Base-by-base conservation (phyloP, 2,113 vertebrate species). In the Chloropsis hardwickii region DNA sequence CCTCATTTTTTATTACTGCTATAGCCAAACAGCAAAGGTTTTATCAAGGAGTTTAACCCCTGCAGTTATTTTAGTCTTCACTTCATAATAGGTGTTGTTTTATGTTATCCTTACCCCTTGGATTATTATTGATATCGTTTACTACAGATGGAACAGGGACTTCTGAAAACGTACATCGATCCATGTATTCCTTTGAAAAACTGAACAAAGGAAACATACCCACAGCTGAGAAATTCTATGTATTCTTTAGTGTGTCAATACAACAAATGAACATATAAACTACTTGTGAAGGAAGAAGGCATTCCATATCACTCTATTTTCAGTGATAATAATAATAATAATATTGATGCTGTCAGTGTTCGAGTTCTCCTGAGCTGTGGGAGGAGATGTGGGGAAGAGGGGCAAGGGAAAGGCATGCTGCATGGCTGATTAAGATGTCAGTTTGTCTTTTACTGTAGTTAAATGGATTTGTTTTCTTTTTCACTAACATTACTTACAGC, bases 1-100 rank as follows among this genome's bases (percentile, higher is more conserved):
- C 25, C 86, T 95, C 53, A 73, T 86, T 88, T 89, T 94, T 65
- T 56, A 67, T 93, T 95, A 83, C 42, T 69, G 29, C 58, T 66
- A 61, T 69, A 86, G 21, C 22, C 22, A 74, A 87, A 64, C 39
- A 81, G 15, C 48, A 92, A 89, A 95, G 71, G 73, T 92, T 97
- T 77, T 72, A 78, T 67, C 10, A 61, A 81, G 31, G 53, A 93
- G 88, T 95, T 95, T 95, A 96, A 92, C 47, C 2, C 3, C 29
- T 83, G 17, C 2, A 42, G 31, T 19, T 86, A 54, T 50, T 90
- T 73, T 33, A 50, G 18, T 12, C 10, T 96, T 95, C n/a, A 6
- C 28, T 93, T 95, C 79, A 79, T 79, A 85, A 44, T 61, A 91
- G 21, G 16, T 39, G 48, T 56, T 91, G 12, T 23, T 74, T 66